These are phyloP conservation scores for Syngnathus typhle DNA, from an alignment of 2,113 vertebrate species.

Conservation along the genomic window DNA sequence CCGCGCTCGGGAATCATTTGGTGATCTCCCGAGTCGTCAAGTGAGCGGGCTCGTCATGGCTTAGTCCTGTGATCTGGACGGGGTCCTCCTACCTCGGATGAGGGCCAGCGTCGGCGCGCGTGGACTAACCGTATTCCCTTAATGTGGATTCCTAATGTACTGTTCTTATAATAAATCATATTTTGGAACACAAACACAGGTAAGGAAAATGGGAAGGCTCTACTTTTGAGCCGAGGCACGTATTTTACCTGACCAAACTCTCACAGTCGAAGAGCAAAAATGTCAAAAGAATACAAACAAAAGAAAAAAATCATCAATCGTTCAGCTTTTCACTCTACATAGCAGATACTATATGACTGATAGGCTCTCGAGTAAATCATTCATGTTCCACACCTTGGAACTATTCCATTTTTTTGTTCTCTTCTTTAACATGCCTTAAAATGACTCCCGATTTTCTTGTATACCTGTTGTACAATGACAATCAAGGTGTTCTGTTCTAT, in stretches of 20 bases:
- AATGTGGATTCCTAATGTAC: neutral
- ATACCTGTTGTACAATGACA: too few relatives aligned
- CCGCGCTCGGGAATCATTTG: too few relatives aligned
- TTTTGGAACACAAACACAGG: neutral
- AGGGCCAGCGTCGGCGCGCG: neutral
- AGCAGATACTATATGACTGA: too few relatives aligned
- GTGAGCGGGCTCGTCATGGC: neutral
- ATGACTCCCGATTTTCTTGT: too few relatives aligned
- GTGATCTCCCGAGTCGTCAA: constrained; percentile 20
- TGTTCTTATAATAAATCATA: constrained; percentile 1
- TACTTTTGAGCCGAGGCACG: neutral
- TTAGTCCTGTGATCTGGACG: neutral
- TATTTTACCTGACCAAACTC: neutral
- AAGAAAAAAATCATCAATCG: neutral
- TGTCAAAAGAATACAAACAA: too few relatives aligned
- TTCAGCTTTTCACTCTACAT: neutral
- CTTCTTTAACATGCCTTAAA: too few relatives aligned
- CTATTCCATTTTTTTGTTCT: too few relatives aligned
- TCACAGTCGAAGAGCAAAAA: neutral
- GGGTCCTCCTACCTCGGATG: neutral
- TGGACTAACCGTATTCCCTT: neutral
- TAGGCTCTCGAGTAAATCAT: too few relatives aligned
- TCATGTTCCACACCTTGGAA: too few relatives aligned
- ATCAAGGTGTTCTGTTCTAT: too few relatives aligned
- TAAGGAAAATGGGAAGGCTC: neutral